Percentiles rank a stretch among this genome's conserved stretches.
These are phyloP conservation scores for Danio kyathit DNA, from an alignment of 2,797 vertebrate species.

Conservation along the genomic window DNA sequence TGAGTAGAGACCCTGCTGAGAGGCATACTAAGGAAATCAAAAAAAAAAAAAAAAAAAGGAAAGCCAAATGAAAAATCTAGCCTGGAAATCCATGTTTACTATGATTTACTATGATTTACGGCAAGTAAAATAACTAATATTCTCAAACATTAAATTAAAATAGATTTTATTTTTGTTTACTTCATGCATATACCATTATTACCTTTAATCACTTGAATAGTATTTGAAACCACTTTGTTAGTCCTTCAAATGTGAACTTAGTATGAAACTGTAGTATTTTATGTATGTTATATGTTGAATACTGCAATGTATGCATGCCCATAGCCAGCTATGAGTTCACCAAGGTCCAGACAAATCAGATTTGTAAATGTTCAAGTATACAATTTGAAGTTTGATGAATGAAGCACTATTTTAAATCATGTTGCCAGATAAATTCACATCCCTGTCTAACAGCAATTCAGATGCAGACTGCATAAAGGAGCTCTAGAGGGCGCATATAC, in stretches of 20 bases:
- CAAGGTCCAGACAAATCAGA: no score
- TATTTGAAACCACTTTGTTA: not conserved
- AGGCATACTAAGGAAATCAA: constrained; percentile 8
- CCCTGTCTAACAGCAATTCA: no score
- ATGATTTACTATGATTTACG: not conserved
- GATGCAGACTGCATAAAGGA: no score
- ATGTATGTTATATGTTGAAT: not conserved
- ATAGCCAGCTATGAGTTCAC: no score
- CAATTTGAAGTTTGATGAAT: no score
- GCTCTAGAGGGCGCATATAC: no score
- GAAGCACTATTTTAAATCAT: no score
- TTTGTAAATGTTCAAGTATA: no score
- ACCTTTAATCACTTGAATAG: not conserved
- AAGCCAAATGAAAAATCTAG: not conserved
- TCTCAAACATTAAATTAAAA: not conserved
- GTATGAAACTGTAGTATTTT: not conserved
- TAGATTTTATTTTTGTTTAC: not conserved
- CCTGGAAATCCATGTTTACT: not conserved
- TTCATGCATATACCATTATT: not conserved
- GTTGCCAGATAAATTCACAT: no score
- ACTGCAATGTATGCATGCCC: not conserved
- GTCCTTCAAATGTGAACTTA: not conserved
- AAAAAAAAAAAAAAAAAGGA: not conserved
- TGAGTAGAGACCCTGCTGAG: not conserved
- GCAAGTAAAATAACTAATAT: not conserved